Conservation (phyloP, 2,888 invertebrate species). For the Clusia tigrina region DNA sequence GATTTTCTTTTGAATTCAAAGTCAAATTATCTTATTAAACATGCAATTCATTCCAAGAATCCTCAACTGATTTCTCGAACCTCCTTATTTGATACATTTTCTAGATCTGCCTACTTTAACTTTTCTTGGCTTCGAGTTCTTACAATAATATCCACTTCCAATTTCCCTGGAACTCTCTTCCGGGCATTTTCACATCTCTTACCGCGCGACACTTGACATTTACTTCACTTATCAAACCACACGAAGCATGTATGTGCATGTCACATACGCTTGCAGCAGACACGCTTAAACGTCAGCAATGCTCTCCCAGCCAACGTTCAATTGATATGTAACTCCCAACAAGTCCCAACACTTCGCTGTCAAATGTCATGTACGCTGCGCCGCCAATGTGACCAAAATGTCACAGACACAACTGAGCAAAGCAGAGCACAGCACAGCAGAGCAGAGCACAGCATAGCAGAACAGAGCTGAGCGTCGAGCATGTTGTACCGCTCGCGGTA, state of each 20-base stretch:
- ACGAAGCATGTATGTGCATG: neutral
- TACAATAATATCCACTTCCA: too few species aligned
- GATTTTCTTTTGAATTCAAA: too few species aligned
- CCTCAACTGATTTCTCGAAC: too few species aligned
- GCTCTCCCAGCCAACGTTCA: neutral
- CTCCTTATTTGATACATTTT: too few species aligned
- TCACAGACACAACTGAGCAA: slow-evolving; percentile 6
- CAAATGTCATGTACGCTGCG: slow-evolving; percentile 11
- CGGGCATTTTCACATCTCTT: too few species aligned
- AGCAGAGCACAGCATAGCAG: too few species aligned
- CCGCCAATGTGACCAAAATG: slow-evolving; percentile 21
- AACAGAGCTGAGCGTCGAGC: too few species aligned
- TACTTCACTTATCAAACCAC: neutral
- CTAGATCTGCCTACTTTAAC: too few species aligned
- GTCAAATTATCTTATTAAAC: too few species aligned
- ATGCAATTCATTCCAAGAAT: too few species aligned
- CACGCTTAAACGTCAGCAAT: neutral
- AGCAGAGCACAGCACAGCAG: neutral
- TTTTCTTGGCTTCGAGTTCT: too few species aligned
- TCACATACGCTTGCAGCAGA: neutral
- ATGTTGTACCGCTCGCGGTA: neutral
- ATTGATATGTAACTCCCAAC: neutral
- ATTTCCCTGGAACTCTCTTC: too few species aligned
- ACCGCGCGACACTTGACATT: slow-evolving; percentile 2
- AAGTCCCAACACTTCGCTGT: neutral